phyloP scores from a whole-genome alignment of 2,113 vertebrate genomes.

The Paedocypris sp. region DNA sequence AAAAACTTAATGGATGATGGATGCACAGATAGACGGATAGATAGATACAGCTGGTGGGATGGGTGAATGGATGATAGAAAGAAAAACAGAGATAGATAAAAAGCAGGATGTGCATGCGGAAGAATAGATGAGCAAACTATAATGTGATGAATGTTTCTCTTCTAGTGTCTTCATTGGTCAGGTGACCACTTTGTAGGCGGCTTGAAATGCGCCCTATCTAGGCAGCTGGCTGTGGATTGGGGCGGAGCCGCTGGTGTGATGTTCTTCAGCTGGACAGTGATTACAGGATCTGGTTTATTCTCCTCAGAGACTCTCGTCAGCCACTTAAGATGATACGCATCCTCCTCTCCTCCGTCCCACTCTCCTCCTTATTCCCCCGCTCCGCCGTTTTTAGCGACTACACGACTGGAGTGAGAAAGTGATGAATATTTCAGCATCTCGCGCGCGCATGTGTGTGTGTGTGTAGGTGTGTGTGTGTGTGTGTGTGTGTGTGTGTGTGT shows the following conservation, averaged over 20 bases:
- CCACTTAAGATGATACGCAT: constrained; percentile 2
- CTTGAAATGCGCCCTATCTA: not conserved
- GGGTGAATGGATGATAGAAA: no score
- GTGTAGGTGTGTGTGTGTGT: not conserved
- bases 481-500: not conserved
- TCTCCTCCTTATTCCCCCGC: not conserved
- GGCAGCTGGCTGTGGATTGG: not conserved
- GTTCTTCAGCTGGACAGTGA: not conserved
- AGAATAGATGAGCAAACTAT: no score
- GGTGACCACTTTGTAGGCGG: not conserved
- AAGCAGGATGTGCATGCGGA: no score
- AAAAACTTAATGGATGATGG: no score
- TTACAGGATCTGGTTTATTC: not conserved
- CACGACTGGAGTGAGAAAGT: constrained; percentile 22
- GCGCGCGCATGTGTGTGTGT: no score
- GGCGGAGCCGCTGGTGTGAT: not conserved
- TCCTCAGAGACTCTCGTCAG: not conserved
- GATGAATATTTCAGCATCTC: constrained; percentile 46
- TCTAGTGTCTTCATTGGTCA: no score
- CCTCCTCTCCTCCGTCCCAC: not conserved
- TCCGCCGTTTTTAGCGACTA: constrained; percentile 9
- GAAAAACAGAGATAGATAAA: no score
- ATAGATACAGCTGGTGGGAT: no score
- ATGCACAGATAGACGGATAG: no score
- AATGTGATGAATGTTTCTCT: no score